phyloP scores from a whole-genome alignment of 2,113 vertebrate species.

The Morphnarchus princeps region DNA sequence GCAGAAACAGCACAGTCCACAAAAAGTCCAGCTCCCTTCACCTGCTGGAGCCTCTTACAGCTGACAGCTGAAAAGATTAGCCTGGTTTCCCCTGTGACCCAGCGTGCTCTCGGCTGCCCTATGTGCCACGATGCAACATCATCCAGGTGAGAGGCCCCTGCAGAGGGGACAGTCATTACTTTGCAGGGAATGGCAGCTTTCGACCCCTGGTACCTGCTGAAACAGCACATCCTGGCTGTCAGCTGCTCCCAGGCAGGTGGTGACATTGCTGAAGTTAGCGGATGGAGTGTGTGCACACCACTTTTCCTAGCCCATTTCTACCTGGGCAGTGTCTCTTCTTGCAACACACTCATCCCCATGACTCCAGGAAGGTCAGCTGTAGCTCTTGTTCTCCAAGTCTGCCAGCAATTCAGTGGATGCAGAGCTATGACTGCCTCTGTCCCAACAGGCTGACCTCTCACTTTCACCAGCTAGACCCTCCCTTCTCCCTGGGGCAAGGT shows the following conservation, averaged over 20 bases:
- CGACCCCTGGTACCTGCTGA: not conserved
- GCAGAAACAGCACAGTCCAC: not conserved
- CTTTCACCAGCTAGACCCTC: not conserved
- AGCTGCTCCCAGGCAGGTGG: not conserved
- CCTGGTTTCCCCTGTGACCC: not conserved
- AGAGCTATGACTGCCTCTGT: not conserved
- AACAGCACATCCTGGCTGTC: not conserved
- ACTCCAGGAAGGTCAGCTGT: not conserved
- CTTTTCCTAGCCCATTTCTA: not conserved
- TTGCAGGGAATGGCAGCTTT: not conserved
- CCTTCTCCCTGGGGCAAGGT: accelerated
- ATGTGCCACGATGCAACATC: not conserved
- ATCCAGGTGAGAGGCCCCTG: not conserved
- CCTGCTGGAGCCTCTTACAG: not conserved
- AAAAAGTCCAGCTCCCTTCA: not conserved
- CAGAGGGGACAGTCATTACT: not conserved
- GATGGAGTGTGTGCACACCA: accelerated
- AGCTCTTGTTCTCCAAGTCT: not conserved
- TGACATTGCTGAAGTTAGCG: accelerated
- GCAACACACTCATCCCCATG: accelerated
- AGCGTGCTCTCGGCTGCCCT: not conserved
- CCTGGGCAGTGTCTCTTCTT: not conserved
- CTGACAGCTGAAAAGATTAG: not conserved
- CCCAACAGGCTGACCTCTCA: not conserved
- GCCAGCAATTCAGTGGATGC: not conserved